phyloP scores from a whole-genome alignment of 2,888 invertebrate species.

The Junonia oenone region DNA sequence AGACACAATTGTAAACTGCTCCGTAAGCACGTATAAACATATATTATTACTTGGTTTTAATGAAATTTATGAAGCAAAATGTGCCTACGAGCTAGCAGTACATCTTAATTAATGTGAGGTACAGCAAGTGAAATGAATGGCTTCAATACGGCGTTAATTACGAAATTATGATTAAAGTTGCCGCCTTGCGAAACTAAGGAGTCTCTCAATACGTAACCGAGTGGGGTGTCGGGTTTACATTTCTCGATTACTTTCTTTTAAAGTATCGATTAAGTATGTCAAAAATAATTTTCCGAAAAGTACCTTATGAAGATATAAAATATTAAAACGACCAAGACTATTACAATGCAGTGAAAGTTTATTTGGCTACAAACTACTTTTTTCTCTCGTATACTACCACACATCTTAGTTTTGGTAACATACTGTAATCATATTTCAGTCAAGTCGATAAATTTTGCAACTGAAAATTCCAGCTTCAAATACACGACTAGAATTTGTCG shows the following conservation, averaged over 20 bases:
- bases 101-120: conserved; percentile 29
- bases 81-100: conserved; percentile 24
- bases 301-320: no score
- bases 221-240: background rate
- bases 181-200: conserved; percentile 17
- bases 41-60: conserved; percentile 23
- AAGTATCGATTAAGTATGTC: background rate
- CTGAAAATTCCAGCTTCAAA: background rate
- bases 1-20: background rate
- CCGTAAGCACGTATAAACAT: conserved; percentile 11
- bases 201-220: conserved; percentile 13
- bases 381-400: background rate
- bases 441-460: background rate
- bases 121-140: conserved; percentile 28
- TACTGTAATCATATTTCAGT: background rate
- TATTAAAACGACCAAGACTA: background rate
- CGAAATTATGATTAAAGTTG: conserved; percentile 30
- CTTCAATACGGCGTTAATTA: conserved; percentile 30
- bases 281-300: no score
- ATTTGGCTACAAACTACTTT: no score
- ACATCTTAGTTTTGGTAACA: background rate
- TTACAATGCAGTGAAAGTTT: background rate
- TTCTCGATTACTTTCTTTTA: background rate
- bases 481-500: conserved; percentile 1
- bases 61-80: conserved; percentile 26